Percentiles rank a stretch among this genome's conserved stretches.
Evolutionary conservation across 2,113 vertebrate species (phyloP).

Genomic region (Scomber japonicus): DNA sequence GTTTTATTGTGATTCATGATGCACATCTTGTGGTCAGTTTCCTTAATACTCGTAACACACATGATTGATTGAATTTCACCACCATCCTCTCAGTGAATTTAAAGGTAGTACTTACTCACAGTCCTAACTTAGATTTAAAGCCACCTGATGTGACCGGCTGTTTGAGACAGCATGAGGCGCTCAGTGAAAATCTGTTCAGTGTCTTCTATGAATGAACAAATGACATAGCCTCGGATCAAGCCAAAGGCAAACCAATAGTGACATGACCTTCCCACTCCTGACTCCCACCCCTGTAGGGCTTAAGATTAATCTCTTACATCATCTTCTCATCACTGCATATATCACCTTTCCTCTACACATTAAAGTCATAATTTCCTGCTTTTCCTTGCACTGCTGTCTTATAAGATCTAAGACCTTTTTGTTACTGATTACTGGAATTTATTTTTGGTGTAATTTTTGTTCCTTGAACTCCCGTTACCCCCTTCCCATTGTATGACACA

Average conservation of each 20-base stretch:
- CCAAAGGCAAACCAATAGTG: conserved; percentile 23
- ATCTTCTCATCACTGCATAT: not conserved
- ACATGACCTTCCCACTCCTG: conserved; percentile 35
- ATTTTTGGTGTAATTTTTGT: too few relatives aligned
- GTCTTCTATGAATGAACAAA: not conserved
- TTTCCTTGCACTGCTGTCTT: not conserved
- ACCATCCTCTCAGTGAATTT: conserved; percentile 5
- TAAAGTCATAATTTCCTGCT: conserved; percentile 1
- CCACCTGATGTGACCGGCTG: conserved; percentile 11
- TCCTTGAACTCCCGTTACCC: too few relatives aligned
- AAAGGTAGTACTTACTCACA: conserved; percentile 4
- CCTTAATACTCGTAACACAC: not conserved
- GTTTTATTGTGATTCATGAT: conserved; percentile 18
- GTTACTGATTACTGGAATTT: too few relatives aligned
- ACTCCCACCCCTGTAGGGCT: not conserved
- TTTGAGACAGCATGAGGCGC: not conserved
- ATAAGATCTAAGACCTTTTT: not conserved
- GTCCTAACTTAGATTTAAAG: conserved; percentile 17
- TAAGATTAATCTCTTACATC: conserved; percentile 31
- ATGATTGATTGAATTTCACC: conserved; percentile 18
- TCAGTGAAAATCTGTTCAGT: not conserved
- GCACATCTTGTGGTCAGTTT: not conserved
- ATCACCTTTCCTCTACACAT: conserved; percentile 1
- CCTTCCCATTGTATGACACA: too few relatives aligned
- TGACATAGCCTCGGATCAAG: conserved; percentile 21